Evolutionary conservation across 2,797 vertebrate genomes (phyloP), one percentile per base, ranked within the genome.

Genomic region (Phrynocephalus forsythii): DNA sequence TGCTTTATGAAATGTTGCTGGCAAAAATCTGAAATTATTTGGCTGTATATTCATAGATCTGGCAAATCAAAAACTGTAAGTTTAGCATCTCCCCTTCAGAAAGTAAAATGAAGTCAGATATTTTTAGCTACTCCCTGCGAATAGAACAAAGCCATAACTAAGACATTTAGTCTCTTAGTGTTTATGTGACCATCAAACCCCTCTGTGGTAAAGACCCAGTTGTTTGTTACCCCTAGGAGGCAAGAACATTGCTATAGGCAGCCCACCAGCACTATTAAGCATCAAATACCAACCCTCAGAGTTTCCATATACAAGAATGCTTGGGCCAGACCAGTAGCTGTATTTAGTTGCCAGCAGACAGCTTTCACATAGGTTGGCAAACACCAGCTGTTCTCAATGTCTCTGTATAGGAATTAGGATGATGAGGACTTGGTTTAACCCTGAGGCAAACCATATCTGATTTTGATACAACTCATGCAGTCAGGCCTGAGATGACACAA

Each of bases 51-150:
- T 89, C 88, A 67, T 26, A 20, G 90, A 90, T 94, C 86, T 94
- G 94, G 95, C 94, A 93, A 95, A 95, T 81, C 87, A 85, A 88
- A 85, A 88, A 93, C 89, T 24, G 91, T 71, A 93, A 38, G 71
- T 20, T 90, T 91, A 95, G 92, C 82, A 87, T 94, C 93, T 93
- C 87, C 91, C 91, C 89, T 94, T 90, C 89, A 94, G 91, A 95
- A 89, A 94, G 90, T 93, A 93, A 94, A 95, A 95, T 92, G 94
- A 95, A 95, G 93, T 91, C 50, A 0, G 95, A 90, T 95, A 95
- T 95, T 95, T 95, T 95, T 95, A 95, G 95, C 94, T 95, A 95
- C 95, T 95, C 94, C 94, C 95, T 95, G 94, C 95, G 94, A 95
- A 92, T 90, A 94, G 93, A 94, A 95, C 94, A 95, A 95, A 95